Conservation (phyloP, 2,113 vertebrate species). For the Aldabrachelys gigantea region DNA sequence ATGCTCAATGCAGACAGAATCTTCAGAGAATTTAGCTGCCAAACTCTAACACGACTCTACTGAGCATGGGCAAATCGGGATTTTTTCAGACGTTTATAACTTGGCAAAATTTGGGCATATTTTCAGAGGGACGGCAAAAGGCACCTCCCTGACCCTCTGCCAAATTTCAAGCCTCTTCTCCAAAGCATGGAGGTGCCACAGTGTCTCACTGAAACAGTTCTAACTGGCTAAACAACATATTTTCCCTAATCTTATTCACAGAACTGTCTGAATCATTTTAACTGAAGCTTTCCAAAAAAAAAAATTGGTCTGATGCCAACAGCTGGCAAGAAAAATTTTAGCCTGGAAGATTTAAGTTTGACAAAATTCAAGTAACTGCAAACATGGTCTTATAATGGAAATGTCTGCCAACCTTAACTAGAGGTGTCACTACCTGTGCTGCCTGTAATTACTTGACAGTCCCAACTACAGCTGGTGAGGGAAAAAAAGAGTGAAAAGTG, state of each 20-base stretch:
- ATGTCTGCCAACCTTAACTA: not conserved
- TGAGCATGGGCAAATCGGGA: not conserved
- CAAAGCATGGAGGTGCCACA: not conserved
- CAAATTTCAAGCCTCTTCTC: not conserved
- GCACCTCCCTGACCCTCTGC: not conserved
- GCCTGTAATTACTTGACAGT: not conserved
- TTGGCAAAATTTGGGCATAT: not conserved
- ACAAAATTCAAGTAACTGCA: not conserved
- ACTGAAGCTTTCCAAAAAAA: not conserved
- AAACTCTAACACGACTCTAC: not conserved
- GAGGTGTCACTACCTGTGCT: not conserved
- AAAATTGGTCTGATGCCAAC: not conserved
- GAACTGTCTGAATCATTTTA: not conserved
- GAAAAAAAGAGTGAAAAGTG: not conserved
- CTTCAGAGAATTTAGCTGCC: not conserved
- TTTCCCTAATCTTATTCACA: not conserved
- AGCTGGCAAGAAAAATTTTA: not conserved
- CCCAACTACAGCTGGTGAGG: not conserved
- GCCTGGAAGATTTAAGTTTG: not conserved
- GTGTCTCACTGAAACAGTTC: not conserved
- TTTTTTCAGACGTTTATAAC: not conserved
- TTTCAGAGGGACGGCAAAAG: not conserved
- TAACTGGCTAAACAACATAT: not conserved
- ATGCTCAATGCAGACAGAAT: not conserved
- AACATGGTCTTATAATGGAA: not conserved